Evolutionary conservation across 2,113 vertebrate genomes (phyloP), one percentile per base, ranked within the genome.

Genomic region (Nesogale talazaci): DNA sequence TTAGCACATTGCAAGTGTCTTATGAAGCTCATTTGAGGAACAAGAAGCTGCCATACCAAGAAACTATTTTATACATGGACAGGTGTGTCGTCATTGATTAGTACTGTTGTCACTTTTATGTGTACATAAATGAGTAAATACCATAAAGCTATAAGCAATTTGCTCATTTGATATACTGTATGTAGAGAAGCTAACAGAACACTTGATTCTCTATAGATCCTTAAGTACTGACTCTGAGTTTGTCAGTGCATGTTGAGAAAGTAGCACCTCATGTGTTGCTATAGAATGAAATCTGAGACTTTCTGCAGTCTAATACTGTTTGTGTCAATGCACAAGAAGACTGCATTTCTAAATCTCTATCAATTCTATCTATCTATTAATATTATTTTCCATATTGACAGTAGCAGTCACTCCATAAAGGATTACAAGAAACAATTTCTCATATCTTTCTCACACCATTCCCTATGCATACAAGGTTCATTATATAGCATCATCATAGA

Each of bases 81-180:
- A 94, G 69, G 38, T 79, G 34, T 74, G 70, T 94, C 81, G 69
- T 79, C 91, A 84, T 65, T 89, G 65, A 59, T 16, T 79, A 31
- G 81, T 46, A 65, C 16, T 4, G 14, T 20, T 46, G 61, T 87
- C 46, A 52, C 22, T 78, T 1, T 52, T 34, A 77, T 16, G 1
- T 38, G 36, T 89, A 7, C 29, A 52, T 67, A 57, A 31, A 40
- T 76, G 36, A 1, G 83, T 84, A n/a, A 90, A 86, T 10, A 61
- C 34, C 31, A 12, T 67, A 76, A 70, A 76, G 3, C 14, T 46
- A 82, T 82, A 63, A 75, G 8, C 80, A 75, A 3, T 61, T 19
- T 84, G 31, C 1, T 84, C 8, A 81, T 92, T 95, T 93, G 57
- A 69, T 89, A 42, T 57, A 42, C 38, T 42, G 0, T 29, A 16